These are phyloP conservation scores for Delichon dasypus DNA, from an alignment of 2,797 vertebrate genomes.

Conservation along the genomic window DNA sequence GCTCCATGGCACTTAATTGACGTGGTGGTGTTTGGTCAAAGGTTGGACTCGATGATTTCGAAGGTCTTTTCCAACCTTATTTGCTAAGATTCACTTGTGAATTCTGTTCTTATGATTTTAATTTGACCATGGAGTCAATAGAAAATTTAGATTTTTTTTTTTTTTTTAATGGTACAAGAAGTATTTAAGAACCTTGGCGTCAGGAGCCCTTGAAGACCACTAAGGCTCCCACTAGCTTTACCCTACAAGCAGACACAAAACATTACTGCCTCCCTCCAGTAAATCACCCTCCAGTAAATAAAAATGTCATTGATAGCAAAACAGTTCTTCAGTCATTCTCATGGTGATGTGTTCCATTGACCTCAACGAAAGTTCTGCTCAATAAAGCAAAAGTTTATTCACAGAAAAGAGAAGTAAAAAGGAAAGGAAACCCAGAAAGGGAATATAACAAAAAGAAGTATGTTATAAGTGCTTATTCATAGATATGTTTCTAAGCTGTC, in stretches of 20 bases:
- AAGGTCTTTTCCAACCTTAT: not conserved
- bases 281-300: not conserved
- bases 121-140: not conserved
- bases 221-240: not conserved
- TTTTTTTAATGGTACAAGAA: not conserved
- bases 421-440: not conserved
- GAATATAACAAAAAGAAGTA: not conserved
- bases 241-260: not conserved
- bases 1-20: not conserved
- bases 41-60: not conserved
- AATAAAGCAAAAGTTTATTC: not conserved
- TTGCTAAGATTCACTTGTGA: not conserved
- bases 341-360: not conserved
- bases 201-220: not conserved
- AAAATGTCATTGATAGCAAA: not conserved
- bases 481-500: not conserved
- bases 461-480: not conserved
- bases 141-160: not conserved
- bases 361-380: not conserved
- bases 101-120: not conserved
- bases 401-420: not conserved
- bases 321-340: not conserved
- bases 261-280: not conserved
- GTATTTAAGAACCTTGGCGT: not conserved
- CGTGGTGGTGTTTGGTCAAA: not conserved